A percentile compares a stretch with the other conserved stretches of the same genome.
These are phyloP conservation scores for Girardinichthys multiradiatus DNA, from an alignment of 2,113 vertebrate genomes.

Conservation along the genomic window DNA sequence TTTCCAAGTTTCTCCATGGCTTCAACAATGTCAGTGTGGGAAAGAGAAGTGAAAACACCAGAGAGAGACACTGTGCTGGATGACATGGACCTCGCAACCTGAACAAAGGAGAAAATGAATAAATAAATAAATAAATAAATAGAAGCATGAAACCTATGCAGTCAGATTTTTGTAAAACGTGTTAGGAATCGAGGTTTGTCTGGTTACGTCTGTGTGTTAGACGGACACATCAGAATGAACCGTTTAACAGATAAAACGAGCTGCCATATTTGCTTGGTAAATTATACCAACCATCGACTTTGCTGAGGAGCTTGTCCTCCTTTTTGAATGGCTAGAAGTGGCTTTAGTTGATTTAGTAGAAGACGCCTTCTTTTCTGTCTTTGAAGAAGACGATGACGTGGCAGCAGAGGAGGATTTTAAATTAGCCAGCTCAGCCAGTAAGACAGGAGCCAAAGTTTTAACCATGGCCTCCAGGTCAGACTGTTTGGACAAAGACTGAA, in stretches of 20 bases:
- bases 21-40: slow-evolving; percentile 2
- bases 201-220: too few relatives aligned
- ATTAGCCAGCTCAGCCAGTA: slow-evolving; percentile 71
- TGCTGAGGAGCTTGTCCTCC: neutral
- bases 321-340: neutral
- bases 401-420: slow-evolving; percentile 41
- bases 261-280: neutral
- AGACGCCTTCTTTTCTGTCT: slow-evolving; percentile 13
- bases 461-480: slow-evolving; percentile 61
- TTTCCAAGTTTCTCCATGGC: slow-evolving; percentile 38
- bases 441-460: slow-evolving; percentile 67
- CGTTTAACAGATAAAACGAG: neutral
- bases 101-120: neutral
- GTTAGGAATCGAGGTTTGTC: neutral
- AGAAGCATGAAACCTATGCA: neutral
- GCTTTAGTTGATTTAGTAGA: neutral
- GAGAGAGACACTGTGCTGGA: slow-evolving; percentile 32
- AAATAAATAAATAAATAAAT: neutral
- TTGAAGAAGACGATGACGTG: neutral
- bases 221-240: neutral
- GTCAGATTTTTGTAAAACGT: too few relatives aligned
- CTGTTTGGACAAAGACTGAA: slow-evolving; percentile 49
- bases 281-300: slow-evolving; percentile 1
- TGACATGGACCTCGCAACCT: slow-evolving; percentile 4
- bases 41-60: neutral